Evolutionary conservation across 1,140 invertebrate species (phyloP).

Genomic region (Mycetomoellerius zeteki): DNA sequence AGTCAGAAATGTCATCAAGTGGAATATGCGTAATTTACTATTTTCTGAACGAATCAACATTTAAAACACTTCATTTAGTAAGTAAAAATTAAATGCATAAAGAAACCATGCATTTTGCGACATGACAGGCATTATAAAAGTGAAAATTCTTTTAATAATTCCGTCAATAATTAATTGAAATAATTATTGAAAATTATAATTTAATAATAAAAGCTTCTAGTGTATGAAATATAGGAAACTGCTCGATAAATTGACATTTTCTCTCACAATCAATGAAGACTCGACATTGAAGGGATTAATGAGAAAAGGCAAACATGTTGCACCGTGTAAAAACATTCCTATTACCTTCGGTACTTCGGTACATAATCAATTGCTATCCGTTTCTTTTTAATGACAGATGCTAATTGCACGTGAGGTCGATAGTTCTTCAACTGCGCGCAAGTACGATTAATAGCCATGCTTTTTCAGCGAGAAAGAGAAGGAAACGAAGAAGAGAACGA

Average conservation of each 20-base stretch:
- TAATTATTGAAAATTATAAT: neutral
- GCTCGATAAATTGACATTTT: slow-evolving; percentile 20
- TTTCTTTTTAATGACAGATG: slow-evolving; percentile 54
- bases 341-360: slow-evolving; percentile 25
- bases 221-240: neutral
- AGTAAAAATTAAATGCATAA: neutral
- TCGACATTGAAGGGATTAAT: slow-evolving; percentile 11
- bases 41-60: neutral
- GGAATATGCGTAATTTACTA: neutral
- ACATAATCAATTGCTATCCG: slow-evolving; percentile 30
- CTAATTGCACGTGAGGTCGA: slow-evolving; percentile 49
- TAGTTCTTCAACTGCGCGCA: slow-evolving; percentile 38
- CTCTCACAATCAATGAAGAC: neutral
- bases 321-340: slow-evolving; percentile 28
- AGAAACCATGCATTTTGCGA: neutral
- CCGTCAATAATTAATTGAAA: neutral
- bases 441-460: slow-evolving; percentile 52
- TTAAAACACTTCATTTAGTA: slow-evolving; percentile 11
- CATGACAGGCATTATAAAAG: neutral
- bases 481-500: neutral
- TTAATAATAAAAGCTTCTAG: neutral
- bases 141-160: neutral
- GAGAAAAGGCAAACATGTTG: slow-evolving; percentile 1
- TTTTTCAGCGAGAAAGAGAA: slow-evolving; percentile 32
- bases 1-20: neutral